These are phyloP conservation scores for Bactericera cockerelli DNA, from an alignment of 1,140 invertebrate genomes.

Conservation along the genomic window DNA sequence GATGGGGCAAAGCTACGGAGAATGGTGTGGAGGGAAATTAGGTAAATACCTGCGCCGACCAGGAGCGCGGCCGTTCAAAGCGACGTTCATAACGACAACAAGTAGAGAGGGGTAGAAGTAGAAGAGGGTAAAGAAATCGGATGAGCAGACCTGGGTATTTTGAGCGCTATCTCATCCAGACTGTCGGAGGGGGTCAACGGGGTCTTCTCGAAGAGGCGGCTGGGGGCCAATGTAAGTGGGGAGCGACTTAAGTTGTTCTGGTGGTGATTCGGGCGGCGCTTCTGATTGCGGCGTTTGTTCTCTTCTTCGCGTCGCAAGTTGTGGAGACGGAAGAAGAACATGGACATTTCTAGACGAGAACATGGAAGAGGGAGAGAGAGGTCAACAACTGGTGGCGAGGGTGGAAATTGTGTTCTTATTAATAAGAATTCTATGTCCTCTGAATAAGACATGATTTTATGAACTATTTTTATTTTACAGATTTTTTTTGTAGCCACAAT, in stretches of 20 bases:
- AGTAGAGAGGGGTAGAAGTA: slow-evolving; percentile 17
- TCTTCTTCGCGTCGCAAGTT: slow-evolving; percentile 70
- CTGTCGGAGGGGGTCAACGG: slow-evolving; percentile 70
- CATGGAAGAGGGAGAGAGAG: too few relatives aligned
- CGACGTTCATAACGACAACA: slow-evolving; percentile 8
- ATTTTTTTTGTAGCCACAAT: too few relatives aligned
- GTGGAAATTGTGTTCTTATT: too few relatives aligned
- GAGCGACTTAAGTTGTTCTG: slow-evolving; percentile 34
- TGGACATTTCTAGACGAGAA: slow-evolving; percentile 61
- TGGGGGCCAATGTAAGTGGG: slow-evolving; percentile 47
- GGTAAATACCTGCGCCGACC: slow-evolving; percentile 9
- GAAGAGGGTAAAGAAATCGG: too few relatives aligned
- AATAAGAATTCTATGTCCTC: too few relatives aligned
- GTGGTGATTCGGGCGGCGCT: too few relatives aligned
- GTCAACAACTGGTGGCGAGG: too few relatives aligned
- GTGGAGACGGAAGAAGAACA: slow-evolving; percentile 87
- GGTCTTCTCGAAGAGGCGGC: slow-evolving; percentile 62
- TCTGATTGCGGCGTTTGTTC: slow-evolving; percentile 36
- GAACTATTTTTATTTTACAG: too few relatives aligned
- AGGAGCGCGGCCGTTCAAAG: slow-evolving; percentile 1
- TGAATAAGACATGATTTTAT: too few relatives aligned
- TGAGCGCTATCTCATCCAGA: slow-evolving; percentile 76
- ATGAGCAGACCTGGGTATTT: slow-evolving; percentile 72
- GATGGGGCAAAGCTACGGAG: too few relatives aligned
- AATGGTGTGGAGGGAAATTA: too few relatives aligned